Evolutionary conservation across 2,113 vertebrate species (phyloP), one percentile per base, ranked within the genome.

Genomic region (Lepus europaeus): DNA sequence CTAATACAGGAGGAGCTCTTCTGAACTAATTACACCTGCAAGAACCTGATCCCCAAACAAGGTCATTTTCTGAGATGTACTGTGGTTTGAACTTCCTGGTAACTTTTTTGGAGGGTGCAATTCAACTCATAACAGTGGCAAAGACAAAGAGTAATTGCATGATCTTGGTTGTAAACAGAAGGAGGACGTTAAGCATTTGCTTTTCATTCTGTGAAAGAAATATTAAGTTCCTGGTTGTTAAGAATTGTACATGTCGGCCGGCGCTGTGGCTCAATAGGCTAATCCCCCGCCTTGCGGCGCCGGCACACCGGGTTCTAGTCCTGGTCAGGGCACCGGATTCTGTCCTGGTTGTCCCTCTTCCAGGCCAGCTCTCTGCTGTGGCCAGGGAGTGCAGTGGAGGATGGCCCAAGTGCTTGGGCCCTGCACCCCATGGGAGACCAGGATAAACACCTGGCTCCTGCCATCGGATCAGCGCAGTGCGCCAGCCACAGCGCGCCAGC

Each of bases 191-290:
- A 31, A 69, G 22, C 45, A 56, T 82, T 70, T 68, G 16, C 20
- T 22, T 84, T 93, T 82, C 16, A 63, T 61, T 86, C 56, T 77
- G 25, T 53, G 36, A 74, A 83, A 73, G 70, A 91, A 56, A 61
- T 63, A 3, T 59, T 78, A 36, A 91, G 59, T 80, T 36, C 1
- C 36, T 64, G 10, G 2, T 69, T 59, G 39, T 39, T 73, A 14
- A 87, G 49, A 72, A 77, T 59, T 88, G 85, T 93, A 49, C 8
- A 49, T 90, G 33, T 33, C 33, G 33, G 33, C 33, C 33, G 33
- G 33, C 2, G 33, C 33, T 33, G 33, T 33, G 33, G 33, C 33
- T 33, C 33, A 33, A 33, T 2, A 33, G 33, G 33, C 33, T 33
- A 33, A 33, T 33, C 33, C 33, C n/a, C n/a, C n/a, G n/a, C n/a